Evolutionary conservation across 1,140 invertebrate species (phyloP).

Genomic region (Campoletis sonorensis): DNA sequence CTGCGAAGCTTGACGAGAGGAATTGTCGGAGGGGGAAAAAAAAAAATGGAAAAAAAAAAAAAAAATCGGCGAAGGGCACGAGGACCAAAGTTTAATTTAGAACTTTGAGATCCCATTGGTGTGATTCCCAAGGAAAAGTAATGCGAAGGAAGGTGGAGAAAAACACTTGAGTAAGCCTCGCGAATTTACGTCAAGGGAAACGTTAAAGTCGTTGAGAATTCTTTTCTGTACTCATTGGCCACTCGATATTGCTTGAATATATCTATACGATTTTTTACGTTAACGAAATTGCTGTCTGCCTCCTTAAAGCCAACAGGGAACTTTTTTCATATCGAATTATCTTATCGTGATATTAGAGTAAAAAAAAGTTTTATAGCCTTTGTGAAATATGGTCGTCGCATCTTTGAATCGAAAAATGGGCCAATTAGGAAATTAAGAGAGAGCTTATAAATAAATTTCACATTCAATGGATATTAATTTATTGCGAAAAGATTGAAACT

Average conservation of each 20-base stretch:
- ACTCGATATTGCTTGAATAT: not conserved
- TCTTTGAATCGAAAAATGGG: too few relatives aligned
- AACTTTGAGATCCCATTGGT: conserved; percentile 1
- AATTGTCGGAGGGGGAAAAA: not conserved
- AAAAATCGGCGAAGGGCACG: not conserved
- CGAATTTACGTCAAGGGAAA: not conserved
- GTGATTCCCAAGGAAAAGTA: not conserved
- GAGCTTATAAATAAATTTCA: too few relatives aligned
- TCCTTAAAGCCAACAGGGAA: too few relatives aligned
- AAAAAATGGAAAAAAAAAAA: not conserved
- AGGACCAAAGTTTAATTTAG: conserved; percentile 20
- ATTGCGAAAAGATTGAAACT: too few relatives aligned
- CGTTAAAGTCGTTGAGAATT: not conserved
- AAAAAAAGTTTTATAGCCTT: too few relatives aligned
- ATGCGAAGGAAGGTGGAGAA: not conserved
- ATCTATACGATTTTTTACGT: too few relatives aligned
- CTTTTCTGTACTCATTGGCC: not conserved
- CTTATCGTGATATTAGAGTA: too few relatives aligned
- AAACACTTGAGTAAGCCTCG: not conserved
- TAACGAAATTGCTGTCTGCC: too few relatives aligned
- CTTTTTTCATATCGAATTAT: too few relatives aligned
- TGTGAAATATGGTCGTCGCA: too few relatives aligned
- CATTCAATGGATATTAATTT: too few relatives aligned
- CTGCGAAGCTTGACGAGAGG: not conserved
- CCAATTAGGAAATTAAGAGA: too few relatives aligned